Evolutionary conservation across 2,113 vertebrate genomes (phyloP).

Genomic region (Corvus hawaiiensis): DNA sequence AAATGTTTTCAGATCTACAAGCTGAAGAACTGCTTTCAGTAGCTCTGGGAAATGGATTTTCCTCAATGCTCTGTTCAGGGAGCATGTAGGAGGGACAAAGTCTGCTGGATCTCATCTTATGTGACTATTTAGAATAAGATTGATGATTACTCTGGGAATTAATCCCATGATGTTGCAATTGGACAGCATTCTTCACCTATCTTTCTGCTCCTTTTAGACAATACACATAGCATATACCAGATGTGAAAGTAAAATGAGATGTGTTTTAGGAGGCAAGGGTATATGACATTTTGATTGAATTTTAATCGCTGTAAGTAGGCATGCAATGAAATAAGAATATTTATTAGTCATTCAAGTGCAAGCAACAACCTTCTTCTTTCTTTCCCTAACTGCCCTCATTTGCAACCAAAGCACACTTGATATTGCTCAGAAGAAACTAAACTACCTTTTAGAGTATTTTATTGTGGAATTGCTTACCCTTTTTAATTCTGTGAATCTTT

Average conservation of each 20-base stretch:
- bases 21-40: not conserved
- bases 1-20: not conserved
- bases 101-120: not conserved
- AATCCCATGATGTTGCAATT: constrained; percentile 19
- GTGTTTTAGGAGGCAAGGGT: not conserved
- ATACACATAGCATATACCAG: not conserved
- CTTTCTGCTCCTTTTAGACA: constrained; percentile 10
- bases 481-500: not conserved
- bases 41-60: not conserved
- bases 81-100: not conserved
- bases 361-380: constrained; percentile 3
- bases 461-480: not conserved
- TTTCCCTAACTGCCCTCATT: not conserved
- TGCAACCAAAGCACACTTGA: not conserved
- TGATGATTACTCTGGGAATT: constrained; percentile 7
- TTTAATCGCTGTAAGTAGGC: constrained; percentile 42
- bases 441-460: not conserved
- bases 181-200: constrained; percentile 4
- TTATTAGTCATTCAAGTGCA: constrained; percentile 28
- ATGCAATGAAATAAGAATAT: constrained; percentile 27
- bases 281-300: constrained; percentile 26
- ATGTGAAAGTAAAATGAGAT: constrained; percentile 40
- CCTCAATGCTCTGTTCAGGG: not conserved
- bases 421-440: not conserved
- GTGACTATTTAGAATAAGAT: constrained; percentile 24